Evolutionary conservation across 2,888 invertebrate genomes (phyloP).

Genomic region (Sthenelais limicola): DNA sequence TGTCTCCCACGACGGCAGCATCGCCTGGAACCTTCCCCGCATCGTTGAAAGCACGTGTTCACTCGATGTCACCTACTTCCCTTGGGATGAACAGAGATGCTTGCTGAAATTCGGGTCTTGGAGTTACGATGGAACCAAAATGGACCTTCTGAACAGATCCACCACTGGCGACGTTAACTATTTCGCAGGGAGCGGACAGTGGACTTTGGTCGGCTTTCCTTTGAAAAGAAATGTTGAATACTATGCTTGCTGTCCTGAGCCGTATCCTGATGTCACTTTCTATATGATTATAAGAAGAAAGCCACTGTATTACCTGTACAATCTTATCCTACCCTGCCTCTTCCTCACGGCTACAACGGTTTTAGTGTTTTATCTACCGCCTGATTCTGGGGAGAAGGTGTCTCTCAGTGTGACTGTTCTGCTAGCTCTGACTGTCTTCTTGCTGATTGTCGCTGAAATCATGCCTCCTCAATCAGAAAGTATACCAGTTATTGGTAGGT

Average conservation of each 20-base stretch:
- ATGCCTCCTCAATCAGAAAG: slow-evolving; percentile 47
- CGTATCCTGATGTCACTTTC: slow-evolving; percentile 41
- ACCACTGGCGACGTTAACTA: slow-evolving; percentile 12
- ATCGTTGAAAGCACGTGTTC: slow-evolving; percentile 6
- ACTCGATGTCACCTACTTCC: slow-evolving; percentile 26
- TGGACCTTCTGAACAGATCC: slow-evolving; percentile 56
- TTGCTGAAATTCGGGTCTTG: slow-evolving; percentile 40
- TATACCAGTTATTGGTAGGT: slow-evolving; percentile 45
- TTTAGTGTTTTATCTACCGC: slow-evolving; percentile 41
- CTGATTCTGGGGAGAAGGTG: slow-evolving; percentile 42
- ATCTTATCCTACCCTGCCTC: slow-evolving; percentile 41
- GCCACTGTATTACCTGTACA: slow-evolving; percentile 44
- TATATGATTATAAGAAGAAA: slow-evolving; percentile 34
- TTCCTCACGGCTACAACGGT: slow-evolving; percentile 41
- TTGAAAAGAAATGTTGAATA: neutral
- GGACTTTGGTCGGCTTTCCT: slow-evolving; percentile 27
- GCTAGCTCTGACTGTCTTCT: slow-evolving; percentile 45
- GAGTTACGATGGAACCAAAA: slow-evolving; percentile 76
- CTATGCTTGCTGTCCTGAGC: slow-evolving; percentile 37
- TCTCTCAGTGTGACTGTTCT: slow-evolving; percentile 43
- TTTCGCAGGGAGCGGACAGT: slow-evolving; percentile 43
- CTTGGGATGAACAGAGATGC: slow-evolving; percentile 42
- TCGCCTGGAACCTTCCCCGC: slow-evolving; percentile 15
- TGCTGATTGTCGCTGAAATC: slow-evolving; percentile 45
- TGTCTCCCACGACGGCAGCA: neutral